Base-by-base conservation (phyloP, 2,888 invertebrate genomes). In the Pristionchus arcanus region DNA sequence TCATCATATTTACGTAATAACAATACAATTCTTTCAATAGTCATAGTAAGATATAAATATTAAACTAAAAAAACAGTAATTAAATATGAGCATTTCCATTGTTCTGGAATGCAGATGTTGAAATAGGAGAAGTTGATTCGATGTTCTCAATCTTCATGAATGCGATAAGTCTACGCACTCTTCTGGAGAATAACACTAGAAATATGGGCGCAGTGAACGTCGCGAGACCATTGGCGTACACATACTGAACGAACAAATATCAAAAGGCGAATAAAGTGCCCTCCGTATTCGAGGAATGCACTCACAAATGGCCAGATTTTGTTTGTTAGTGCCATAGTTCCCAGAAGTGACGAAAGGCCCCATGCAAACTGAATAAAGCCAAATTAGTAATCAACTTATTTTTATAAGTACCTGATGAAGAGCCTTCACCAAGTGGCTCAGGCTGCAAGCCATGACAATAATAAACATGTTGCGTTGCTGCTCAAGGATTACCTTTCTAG, bases 391-490 rank as follows among this genome's bases (percentile, higher is more conserved):
- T 49, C 42, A 49, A 7, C 0, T 42, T 4, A 5, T 42, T 42
- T 25, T 11, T 77, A 1, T 5, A 9, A 68, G n/a, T 31, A 37
- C 42, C 74, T 42, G 74, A 77, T 77, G 74, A 9, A 77, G 5
- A 13, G 74, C 74, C 42, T 77, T 77, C 9, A 77, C 42, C 34
- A 77, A 37, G 25, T 77, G 74, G 9, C 74, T 77, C 13, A 77
- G 74, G 2, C 37, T 77, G 19, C 74, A 77, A 25, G 25, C 42
- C 21, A 42, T 42, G 31, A 77, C 74, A 25, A 77, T n/a, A 13
- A 77, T 77, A 25, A 77, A 77, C 74, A 77, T 77, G 25, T 42
- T 77, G 3, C 42, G 34, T 25, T 77, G 74, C 21, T 77, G 34
- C 4, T 25, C 25, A 11, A 77, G 19, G 7, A 77, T 77, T 25